These are phyloP conservation scores for Ceratitis capitata DNA, from an alignment of 1,140 invertebrate species.

Conservation along the genomic window DNA sequence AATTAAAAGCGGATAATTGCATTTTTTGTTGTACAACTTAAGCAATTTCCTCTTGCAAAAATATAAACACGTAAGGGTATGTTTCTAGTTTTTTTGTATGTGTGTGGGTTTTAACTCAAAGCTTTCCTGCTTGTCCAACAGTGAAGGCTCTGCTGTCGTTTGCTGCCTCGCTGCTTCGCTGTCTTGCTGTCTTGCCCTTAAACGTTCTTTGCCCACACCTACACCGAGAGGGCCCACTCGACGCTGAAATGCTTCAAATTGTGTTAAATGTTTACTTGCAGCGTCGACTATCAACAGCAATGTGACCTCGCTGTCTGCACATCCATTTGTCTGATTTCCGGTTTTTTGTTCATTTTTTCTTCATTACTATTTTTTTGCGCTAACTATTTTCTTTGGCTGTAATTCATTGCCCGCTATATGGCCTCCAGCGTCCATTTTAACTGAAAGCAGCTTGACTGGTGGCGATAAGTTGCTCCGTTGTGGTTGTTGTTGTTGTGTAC, in stretches of 20 bases:
- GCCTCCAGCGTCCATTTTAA: neutral
- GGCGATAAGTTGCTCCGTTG: neutral
- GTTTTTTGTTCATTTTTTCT: neutral
- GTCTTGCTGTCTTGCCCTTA: neutral
- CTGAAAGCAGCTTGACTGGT: neutral
- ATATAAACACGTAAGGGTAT: neutral
- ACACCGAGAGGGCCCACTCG: neutral
- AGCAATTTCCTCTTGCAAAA: neutral
- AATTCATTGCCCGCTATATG: neutral
- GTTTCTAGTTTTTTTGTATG: neutral
- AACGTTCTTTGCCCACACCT: no score
- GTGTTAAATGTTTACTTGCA: conserved; percentile 26
- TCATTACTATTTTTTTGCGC: no score
- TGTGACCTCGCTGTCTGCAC: neutral
- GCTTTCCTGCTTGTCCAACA: neutral
- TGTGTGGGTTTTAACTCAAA: neutral
- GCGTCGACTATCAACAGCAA: neutral
- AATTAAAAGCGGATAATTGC: conserved; percentile 37
- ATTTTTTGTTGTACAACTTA: conserved; percentile 26
- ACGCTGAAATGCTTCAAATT: neutral
- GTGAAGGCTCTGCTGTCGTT: neutral
- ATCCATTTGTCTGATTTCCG: neutral
- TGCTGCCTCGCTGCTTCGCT: neutral
- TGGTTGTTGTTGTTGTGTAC: no score
- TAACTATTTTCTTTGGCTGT: neutral